Base-by-base conservation (phyloP, 2,113 vertebrate genomes). In the Todiramphus saurophagus region DNA sequence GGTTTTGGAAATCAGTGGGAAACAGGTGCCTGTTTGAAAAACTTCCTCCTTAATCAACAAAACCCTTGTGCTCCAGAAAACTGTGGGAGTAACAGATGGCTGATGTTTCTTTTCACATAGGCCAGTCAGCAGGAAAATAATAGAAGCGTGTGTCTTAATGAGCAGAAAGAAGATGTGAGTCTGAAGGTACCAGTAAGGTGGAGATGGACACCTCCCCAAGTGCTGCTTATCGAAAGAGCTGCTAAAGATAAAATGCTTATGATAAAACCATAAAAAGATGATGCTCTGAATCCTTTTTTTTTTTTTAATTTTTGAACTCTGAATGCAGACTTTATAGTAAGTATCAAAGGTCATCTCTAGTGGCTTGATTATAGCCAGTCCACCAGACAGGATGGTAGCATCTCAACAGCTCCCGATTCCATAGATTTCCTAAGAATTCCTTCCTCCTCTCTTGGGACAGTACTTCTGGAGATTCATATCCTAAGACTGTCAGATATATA, bases 11-110 rank as follows among this genome's bases (percentile, higher is more conserved):
- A 80, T 91, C 56, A 44, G 24, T 85, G 62, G 64, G 63, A 91
- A 91, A 82, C 13, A 55, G 35, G 30, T 44, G 31, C 21, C 31
- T 93, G 70, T 69, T 46, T 43, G 53, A 41, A 89, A 94, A 83
- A n/a, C 73, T 78, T 92, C 93, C 75, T 94, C 74, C 72, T 88
- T 70, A 88, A 95, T 96, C 95, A 95, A 56, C 35, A 6, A 73
- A 90, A 74, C 53, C 37, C 62, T 93, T 79, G 92, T 69, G 58
- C 86, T 90, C 48, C 85, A 94, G 51, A 90, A 83, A 84, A 43
- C 28, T 24, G 92, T 83, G 89, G 92, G 80, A 80, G 85, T 62
- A 95, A 64, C 96, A 97, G 96, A 97, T 97, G 95, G 87, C 51
- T 95, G 95, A 72, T 91, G 81, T 60, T 91, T 82, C 91, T 91